Conservation (phyloP, 2,797 vertebrate species). For the Trematomus bernacchii region DNA sequence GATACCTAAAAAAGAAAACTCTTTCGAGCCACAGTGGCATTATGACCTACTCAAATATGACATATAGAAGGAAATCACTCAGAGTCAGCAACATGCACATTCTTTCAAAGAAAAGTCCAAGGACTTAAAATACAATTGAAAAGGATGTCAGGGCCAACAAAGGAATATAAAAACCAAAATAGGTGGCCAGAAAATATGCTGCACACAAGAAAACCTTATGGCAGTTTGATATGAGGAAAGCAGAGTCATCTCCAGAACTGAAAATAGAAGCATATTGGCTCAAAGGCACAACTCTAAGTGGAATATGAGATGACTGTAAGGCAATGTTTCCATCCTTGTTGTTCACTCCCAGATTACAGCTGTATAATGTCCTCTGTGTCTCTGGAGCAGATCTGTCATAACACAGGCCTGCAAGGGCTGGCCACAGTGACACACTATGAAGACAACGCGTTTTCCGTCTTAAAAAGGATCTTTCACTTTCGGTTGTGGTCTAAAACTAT, state of each 20-base stretch:
- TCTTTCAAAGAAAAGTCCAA: slow-evolving; percentile 27
- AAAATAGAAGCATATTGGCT: slow-evolving; percentile 3
- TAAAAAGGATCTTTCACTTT: too few species aligned
- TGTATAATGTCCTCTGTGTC: not conserved
- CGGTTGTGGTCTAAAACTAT: not conserved
- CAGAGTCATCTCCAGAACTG: slow-evolving; percentile 4
- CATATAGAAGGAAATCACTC: slow-evolving; percentile 45
- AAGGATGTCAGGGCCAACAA: slow-evolving; percentile 38
- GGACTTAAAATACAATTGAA: slow-evolving; percentile 34
- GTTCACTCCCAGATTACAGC: not conserved
- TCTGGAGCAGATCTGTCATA: not conserved
- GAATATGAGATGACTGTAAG: slow-evolving; percentile 6
- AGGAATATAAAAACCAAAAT: slow-evolving; percentile 32
- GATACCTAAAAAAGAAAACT: not conserved
- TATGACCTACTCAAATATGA: slow-evolving; percentile 43
- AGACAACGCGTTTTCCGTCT: not conserved
- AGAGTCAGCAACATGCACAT: slow-evolving; percentile 30
- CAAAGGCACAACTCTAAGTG: slow-evolving; percentile 2
- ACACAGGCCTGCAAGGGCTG: not conserved
- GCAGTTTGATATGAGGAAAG: slow-evolving; percentile 11
- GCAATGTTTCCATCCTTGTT: not conserved
- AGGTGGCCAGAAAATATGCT: slow-evolving; percentile 15
- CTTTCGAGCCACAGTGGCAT: slow-evolving; percentile 25
- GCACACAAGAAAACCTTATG: slow-evolving; percentile 20
- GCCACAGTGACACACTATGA: not conserved